Evolutionary conservation across 2,113 vertebrate genomes (phyloP).

Genomic region (Ifrita kowaldi): DNA sequence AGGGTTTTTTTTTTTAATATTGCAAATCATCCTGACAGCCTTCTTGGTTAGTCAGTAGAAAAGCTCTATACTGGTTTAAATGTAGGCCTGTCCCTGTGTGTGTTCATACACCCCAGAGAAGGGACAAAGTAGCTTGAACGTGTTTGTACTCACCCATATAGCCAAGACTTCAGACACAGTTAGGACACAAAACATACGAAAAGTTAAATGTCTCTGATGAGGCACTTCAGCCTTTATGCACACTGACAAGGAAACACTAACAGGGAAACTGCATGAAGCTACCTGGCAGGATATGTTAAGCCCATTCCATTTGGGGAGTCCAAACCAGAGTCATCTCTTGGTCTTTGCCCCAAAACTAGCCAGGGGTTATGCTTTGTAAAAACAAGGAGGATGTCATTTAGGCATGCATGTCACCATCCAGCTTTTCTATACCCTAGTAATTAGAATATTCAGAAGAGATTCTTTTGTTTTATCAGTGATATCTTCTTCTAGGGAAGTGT

Average conservation of each 20-base stretch:
- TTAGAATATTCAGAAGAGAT: background rate
- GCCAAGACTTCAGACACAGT: background rate
- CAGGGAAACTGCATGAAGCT: background rate
- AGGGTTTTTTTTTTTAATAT: background rate
- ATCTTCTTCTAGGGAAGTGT: background rate
- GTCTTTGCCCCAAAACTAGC: background rate
- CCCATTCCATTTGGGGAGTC: background rate
- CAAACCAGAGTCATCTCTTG: background rate
- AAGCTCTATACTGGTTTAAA: background rate
- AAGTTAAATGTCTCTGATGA: background rate
- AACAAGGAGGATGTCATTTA: background rate
- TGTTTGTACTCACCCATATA: background rate
- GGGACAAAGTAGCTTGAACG: background rate
- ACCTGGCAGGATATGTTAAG: background rate
- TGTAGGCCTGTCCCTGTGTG: rapidly evolving
- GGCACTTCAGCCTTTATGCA: background rate
- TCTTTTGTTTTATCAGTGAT: background rate
- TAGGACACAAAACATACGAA: background rate
- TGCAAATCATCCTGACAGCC: background rate
- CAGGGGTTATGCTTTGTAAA: background rate
- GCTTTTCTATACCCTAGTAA: background rate
- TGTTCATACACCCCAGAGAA: background rate
- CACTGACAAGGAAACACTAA: background rate
- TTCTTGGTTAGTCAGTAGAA: background rate
- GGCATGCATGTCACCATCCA: background rate